Base-by-base conservation (phyloP, 1,140 invertebrate species). In the Pogonomyrmex californicus region DNA sequence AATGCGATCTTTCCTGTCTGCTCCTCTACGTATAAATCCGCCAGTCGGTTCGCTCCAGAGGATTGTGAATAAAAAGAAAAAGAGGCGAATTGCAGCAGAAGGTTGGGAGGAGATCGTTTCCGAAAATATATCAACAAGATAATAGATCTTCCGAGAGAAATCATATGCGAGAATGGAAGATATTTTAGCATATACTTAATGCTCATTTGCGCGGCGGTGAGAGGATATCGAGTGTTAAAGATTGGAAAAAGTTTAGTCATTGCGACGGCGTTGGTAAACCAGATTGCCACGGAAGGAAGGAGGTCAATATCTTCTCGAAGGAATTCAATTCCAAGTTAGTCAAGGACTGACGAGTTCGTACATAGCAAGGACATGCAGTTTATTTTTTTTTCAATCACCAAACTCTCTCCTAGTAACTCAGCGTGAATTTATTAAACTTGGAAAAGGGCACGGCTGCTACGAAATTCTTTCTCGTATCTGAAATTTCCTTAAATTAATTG, bases 171-270 rank as follows among this genome's bases (percentile, higher is more conserved):
- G 44, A 38, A 38, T 30, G 30, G 30, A 44, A 66, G 56, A 85
- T 30, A 38, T 47, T 78, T 73, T 73, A 65, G 33, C 71, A 62
- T 77, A 56, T 77, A 56, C 38, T 71, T 51, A 44, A 87, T 30
- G 33, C 62, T 60, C 36, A 4, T 38, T 79, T 17, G 77, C 77
- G 2, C 47, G 17, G 2, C 47, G 17, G 56, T 56, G 56, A 88
- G 71, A 71, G 86, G 10, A 47, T 58, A 51, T 54, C 6, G 47
- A n/a, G 0, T 17, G n/a, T 82, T 68, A 44, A 85, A 63, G 65
- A 81, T 73, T 60, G 73, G 54, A 23, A 54, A 86, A 86, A 82
- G 86, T 88, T 86, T 68, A 79, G 86, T 89, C 75, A 38, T 49
- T 14, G 60, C 62, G 4, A 14, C 51, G 49, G n/a, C 7, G 23